Evolutionary conservation across 1,140 invertebrate genomes (phyloP), one percentile per base, ranked within the genome.

Genomic region (Scaptomyza hsui): DNA sequence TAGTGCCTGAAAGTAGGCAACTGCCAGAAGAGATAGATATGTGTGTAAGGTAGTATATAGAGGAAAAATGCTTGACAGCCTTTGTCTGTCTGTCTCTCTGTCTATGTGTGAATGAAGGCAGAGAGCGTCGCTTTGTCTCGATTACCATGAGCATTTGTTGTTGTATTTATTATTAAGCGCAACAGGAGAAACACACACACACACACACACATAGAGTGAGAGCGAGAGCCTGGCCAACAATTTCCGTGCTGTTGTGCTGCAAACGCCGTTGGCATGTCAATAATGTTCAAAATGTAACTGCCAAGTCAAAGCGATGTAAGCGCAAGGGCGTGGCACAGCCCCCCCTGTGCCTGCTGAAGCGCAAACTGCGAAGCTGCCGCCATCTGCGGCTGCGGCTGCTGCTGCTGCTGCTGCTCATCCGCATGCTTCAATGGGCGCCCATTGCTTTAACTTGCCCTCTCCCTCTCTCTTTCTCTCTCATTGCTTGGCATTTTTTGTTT

Each of bases 1-100:
- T 86, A 86, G 81, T 86, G 81, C 74, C 82, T 86, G 81, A 65
- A 86, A 86, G 82, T 86, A 86, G 81, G 82, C 81, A 88, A 77
- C 53, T 55, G 74, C 65, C 59, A 75, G 60, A 73, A 68, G 32
- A 59, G 68, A 65, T 51, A 67, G 47, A 67, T 35, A 18, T 45
- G 12, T n/a, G 32, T 9, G 29, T 32, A 10, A 44, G 19, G 41
- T n/a, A n/a, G 37, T 35, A 19, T 42, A 24, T 18, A 13, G 16
- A 51, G 32, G 6, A 24, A 24, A 24, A 24, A 24, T 24, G 24
- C 4, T 37, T 37, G 19, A 42, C 37, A 61, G 10, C 44, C 3
- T 51, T 26, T 45, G 26, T 42, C 49, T 77, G 69, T 55, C 49
- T 60, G 29, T 39, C 41, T 48, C 52, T 63, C 67, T 67, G 77